Conservation (phyloP, 2,888 invertebrate genomes). For the Dendrolimus pini region DNA sequence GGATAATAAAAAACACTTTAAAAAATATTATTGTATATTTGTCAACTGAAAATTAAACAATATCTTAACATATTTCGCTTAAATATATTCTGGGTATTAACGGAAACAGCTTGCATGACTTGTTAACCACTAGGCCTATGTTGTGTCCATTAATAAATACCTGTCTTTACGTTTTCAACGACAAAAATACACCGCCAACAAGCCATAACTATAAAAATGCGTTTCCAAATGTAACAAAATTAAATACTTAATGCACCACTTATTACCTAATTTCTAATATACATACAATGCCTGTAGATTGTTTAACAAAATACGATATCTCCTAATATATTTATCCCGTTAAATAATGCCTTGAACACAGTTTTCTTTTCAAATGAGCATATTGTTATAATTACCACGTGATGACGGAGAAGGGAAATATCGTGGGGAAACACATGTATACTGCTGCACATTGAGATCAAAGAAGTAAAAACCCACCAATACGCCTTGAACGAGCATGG, state of each 20-base stretch:
- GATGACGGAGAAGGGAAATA: too few species aligned
- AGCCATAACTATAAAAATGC: conserved; percentile 15
- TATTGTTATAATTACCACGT: too few species aligned
- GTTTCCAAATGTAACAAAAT: conserved; percentile 40
- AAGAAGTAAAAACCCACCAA: too few species aligned
- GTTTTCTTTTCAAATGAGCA: too few species aligned
- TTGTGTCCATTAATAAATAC: conserved; percentile 38
- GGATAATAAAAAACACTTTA: conserved; percentile 25
- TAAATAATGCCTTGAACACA: too few species aligned
- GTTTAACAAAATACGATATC: conserved; percentile 26
- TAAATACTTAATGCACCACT: conserved; percentile 56
- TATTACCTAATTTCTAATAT: conserved; percentile 61
- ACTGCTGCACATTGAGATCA: too few species aligned
- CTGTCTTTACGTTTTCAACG: conserved; percentile 13
- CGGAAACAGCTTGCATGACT: conserved; percentile 48
- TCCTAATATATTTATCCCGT: background rate
- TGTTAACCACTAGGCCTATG: conserved; percentile 55
- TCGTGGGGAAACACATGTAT: too few species aligned
- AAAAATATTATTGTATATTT: conserved; percentile 73
- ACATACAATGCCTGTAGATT: conserved; percentile 52
- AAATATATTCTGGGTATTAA: conserved; percentile 60
- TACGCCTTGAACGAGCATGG: too few species aligned
- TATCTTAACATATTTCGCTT: conserved; percentile 63
- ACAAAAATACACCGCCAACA: too few species aligned
- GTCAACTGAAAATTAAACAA: conserved; percentile 74